Percentiles rank a stretch among this genome's conserved stretches.
phyloP scores from a whole-genome alignment of 1,140 invertebrate species.

The Drosophila sechellia region DNA sequence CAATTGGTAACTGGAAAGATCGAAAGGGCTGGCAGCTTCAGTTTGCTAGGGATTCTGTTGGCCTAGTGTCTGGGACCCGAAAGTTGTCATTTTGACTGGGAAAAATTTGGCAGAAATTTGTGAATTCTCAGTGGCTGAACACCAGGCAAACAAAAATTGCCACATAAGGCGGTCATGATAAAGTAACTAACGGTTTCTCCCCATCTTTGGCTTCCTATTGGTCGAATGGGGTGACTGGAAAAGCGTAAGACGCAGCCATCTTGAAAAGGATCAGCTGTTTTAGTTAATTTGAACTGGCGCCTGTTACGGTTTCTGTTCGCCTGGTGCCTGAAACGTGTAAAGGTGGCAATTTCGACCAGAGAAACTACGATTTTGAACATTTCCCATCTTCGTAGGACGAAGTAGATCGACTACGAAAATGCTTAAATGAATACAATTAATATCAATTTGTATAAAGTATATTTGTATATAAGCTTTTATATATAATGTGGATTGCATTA shows the following conservation, averaged over 20 bases:
- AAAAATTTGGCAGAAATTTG: not conserved
- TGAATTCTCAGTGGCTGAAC: not conserved
- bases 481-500: constrained; percentile 36
- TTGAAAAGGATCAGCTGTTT: no score
- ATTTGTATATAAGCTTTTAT: constrained; percentile 44
- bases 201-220: no score
- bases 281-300: not conserved
- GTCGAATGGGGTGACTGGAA: no score
- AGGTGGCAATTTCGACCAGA: no score
- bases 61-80: not conserved
- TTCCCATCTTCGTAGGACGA: no score
- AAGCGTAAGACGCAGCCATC: no score
- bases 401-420: no score
- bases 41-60: not conserved
- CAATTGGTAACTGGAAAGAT: not conserved
- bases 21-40: not conserved
- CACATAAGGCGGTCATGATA: no score
- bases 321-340: not conserved
- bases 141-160: not conserved
- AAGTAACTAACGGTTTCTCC: no score
- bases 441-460: constrained; percentile 28
- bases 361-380: no score
- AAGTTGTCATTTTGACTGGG: not conserved
- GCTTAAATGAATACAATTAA: not conserved
- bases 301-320: not conserved